These are phyloP conservation scores for Spizaetus ornatus DNA, from an alignment of 2,113 vertebrate genomes.

Conservation along the genomic window DNA sequence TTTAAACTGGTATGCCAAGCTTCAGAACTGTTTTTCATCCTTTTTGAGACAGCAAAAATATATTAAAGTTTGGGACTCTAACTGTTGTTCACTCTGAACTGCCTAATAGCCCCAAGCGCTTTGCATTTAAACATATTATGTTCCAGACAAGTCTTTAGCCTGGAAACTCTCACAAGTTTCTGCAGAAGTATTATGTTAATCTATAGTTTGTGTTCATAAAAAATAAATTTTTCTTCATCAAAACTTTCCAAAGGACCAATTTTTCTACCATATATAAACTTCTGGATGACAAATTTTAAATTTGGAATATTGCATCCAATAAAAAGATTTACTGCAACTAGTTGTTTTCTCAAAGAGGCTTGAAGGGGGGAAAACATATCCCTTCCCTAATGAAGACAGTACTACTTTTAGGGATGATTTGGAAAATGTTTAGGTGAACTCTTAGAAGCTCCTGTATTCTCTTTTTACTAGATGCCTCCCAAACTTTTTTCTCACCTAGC, in stretches of 20 bases:
- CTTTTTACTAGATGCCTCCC: background rate
- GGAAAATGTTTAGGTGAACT: background rate
- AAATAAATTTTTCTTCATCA: background rate
- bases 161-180: background rate
- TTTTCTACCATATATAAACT: background rate
- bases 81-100: background rate
- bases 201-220: background rate
- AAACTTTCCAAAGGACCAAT: background rate
- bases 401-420: background rate
- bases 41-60: background rate
- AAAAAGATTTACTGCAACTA: background rate
- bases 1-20: background rate
- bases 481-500: background rate
- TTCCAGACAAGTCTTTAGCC: background rate
- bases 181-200: background rate
- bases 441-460: background rate
- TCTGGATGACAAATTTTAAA: background rate
- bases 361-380: background rate
- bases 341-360: background rate
- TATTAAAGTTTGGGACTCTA: background rate
- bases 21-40: background rate
- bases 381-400: background rate
- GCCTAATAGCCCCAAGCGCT: background rate
- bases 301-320: background rate
- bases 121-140: background rate